phyloP scores from a whole-genome alignment of 2,113 vertebrate species.

The Melanerpes formicivorus region DNA sequence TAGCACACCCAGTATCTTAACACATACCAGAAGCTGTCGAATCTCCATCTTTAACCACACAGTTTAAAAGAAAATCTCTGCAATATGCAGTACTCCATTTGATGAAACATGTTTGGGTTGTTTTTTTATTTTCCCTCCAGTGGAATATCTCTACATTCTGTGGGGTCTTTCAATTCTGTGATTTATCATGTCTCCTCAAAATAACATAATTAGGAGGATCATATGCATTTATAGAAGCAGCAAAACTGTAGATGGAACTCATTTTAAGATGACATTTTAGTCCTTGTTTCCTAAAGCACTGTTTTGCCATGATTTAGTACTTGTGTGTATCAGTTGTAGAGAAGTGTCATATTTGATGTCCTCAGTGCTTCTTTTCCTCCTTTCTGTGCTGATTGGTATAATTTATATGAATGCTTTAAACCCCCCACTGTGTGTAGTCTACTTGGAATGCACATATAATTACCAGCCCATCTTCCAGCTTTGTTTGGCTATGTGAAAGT shows the following conservation, averaged over 20 bases:
- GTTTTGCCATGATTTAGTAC: slow-evolving; percentile 45
- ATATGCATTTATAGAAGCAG: neutral
- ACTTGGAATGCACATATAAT: slow-evolving; percentile 53
- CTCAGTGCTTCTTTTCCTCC: slow-evolving; percentile 23
- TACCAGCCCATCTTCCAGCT: slow-evolving; percentile 45
- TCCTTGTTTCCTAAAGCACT: slow-evolving; percentile 23
- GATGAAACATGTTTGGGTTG: neutral
- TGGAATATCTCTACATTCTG: neutral
- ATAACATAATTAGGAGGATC: slow-evolving; percentile 13
- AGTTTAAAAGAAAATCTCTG: neutral
- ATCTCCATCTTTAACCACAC: neutral
- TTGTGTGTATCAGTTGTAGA: neutral
- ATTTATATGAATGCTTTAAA: slow-evolving; percentile 63
- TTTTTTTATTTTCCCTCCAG: neutral
- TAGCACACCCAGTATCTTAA: neutral
- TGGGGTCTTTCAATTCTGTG: neutral
- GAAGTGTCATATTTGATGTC: slow-evolving; percentile 36
- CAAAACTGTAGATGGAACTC: slow-evolving; percentile 1
- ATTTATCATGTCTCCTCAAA: slow-evolving; percentile 35
- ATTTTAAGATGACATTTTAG: slow-evolving; percentile 9
- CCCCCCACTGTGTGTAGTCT: slow-evolving; percentile 51
- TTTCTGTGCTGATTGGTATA: slow-evolving; percentile 53
- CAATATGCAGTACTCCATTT: rapidly evolving
- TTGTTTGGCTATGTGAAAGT: slow-evolving; percentile 20
- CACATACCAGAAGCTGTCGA: neutral